Conservation (phyloP, 1,140 invertebrate genomes). For the Drosophila albomicans region DNA sequence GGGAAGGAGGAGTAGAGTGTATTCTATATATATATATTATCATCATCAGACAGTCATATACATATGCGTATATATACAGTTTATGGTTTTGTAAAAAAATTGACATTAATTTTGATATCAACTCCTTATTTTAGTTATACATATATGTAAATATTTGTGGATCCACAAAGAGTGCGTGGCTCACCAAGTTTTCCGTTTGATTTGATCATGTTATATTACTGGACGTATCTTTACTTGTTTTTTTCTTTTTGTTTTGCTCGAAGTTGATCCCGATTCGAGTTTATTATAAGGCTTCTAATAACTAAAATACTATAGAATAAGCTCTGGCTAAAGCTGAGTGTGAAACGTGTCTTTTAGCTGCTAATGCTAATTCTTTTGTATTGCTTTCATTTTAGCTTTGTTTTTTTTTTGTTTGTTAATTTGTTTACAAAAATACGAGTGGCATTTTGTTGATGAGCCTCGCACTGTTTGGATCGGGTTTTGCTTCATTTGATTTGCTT, state of each 20-base stretch:
- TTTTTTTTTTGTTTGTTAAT: not conserved
- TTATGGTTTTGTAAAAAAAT: slow-evolving; percentile 56
- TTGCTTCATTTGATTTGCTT: slow-evolving; percentile 14
- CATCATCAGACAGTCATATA: slow-evolving; percentile 40
- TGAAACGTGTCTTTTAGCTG: slow-evolving; percentile 18
- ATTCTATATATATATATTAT: slow-evolving; percentile 1
- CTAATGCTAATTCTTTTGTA: slow-evolving; percentile 12
- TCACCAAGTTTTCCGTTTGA: slow-evolving; percentile 41
- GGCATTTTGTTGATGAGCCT: slow-evolving; percentile 16
- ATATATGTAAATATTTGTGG: slow-evolving; percentile 13
- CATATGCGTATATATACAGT: slow-evolving; percentile 31
- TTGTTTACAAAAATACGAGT: slow-evolving; percentile 31
- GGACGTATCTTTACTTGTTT: slow-evolving; percentile 55
- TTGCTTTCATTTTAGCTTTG: slow-evolving; percentile 8
- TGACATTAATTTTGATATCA: slow-evolving; percentile 76
- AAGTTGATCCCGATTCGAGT: slow-evolving; percentile 29
- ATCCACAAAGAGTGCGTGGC: slow-evolving; percentile 31
- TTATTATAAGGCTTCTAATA: slow-evolving; percentile 45
- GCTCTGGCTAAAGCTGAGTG: slow-evolving; percentile 37
- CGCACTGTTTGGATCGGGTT: slow-evolving; percentile 1
- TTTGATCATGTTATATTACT: slow-evolving; percentile 45
- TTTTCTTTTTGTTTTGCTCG: slow-evolving; percentile 27
- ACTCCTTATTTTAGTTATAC: slow-evolving; percentile 45
- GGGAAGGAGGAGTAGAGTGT: slow-evolving; percentile 5
- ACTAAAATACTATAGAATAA: slow-evolving; percentile 43